A percentile compares a stretch with the other conserved stretches of the same genome.
Conservation (phyloP, 2,888 invertebrate genomes). For the Brachylomia viminalis region DNA sequence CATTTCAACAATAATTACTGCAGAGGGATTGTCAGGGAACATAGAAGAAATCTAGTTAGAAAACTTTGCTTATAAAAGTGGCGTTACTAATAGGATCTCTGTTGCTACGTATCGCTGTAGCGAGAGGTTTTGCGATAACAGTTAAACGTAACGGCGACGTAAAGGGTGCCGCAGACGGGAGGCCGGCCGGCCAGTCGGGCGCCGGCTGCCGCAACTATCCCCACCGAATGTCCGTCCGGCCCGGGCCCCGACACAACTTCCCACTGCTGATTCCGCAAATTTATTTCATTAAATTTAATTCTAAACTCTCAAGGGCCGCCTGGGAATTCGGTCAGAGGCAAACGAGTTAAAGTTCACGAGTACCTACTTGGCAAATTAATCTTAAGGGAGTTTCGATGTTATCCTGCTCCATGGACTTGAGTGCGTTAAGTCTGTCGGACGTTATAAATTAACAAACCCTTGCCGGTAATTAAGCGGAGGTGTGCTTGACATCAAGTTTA, state of each 20-base stretch:
- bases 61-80: conserved; percentile 65
- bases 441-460: conserved; percentile 89
- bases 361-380: conserved; percentile 88
- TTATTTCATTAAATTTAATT: conserved; percentile 90
- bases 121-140: conserved; percentile 70
- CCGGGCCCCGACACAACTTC: conserved; percentile 78
- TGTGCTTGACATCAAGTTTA: conserved; percentile 86
- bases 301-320: conserved; percentile 85
- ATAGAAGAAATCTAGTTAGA: conserved; percentile 49
- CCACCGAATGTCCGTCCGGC: conserved; percentile 64
- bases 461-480: conserved; percentile 87
- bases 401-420: conserved; percentile 83
- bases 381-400: conserved; percentile 90
- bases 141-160: conserved; percentile 65
- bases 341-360: conserved; percentile 89
- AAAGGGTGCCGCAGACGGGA: conserved; percentile 49
- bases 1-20: conserved; percentile 51
- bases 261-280: conserved; percentile 84
- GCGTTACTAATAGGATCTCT: conserved; percentile 65
- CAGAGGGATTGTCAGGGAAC: conserved; percentile 30
- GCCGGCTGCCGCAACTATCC: conserved; percentile 71
- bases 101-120: conserved; percentile 62
- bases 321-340: conserved; percentile 88
- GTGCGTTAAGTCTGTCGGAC: conserved; percentile 84
- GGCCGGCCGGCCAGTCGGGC: conserved; percentile 45